Base-by-base conservation (phyloP, 1,140 invertebrate genomes). In the Parapsyche elsis region DNA sequence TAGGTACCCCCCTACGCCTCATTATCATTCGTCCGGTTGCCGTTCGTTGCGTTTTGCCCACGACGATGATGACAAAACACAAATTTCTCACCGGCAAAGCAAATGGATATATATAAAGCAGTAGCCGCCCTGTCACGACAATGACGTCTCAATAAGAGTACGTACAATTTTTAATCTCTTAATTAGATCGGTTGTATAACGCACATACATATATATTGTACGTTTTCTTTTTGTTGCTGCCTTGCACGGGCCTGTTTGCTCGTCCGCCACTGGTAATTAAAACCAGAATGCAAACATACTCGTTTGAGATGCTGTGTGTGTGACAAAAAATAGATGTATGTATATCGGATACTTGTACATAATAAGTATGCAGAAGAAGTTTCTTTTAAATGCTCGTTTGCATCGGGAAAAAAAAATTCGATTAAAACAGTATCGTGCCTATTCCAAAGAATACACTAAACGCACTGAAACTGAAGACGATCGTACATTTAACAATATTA, bases 1-100 rank as follows among this genome's bases (percentile, higher is more conserved):
- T 53, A 24, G 21, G 74, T 30, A 71, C 44, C 61, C 44, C 61
- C n/a, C 21, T 44, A 53, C 71, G 7, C 26, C 59, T 79, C 77
- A 81, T 81, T 81, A 81, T 73, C 78, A 81, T 81, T 81, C 80
- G 45, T 70, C 78, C 76, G 76, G 12, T 70, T 30, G 64, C 21
- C 2, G 14, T 30, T 38, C 7, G 2, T 38, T 38, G 30, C 26
- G 14, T 24, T 24, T 70, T 70, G 14, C 12, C 21, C n/a, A 30
- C 71, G 70, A n/a, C 45, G 70, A 23, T 57, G 71, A 76, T 81
- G 80, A 70, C 71, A 81, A 81, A 81, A 81, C 75, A 81, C 46
- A 81, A 78, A 78, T 74, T 21, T 49, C 23, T n/a, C n/a, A n/a
- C n/a, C n/a, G n/a, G 59, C 5, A 24, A 67, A 21, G 74, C 30